These are phyloP conservation scores for Xanthorhoe designata DNA, from an alignment of 2,888 invertebrate genomes.

Conservation along the genomic window DNA sequence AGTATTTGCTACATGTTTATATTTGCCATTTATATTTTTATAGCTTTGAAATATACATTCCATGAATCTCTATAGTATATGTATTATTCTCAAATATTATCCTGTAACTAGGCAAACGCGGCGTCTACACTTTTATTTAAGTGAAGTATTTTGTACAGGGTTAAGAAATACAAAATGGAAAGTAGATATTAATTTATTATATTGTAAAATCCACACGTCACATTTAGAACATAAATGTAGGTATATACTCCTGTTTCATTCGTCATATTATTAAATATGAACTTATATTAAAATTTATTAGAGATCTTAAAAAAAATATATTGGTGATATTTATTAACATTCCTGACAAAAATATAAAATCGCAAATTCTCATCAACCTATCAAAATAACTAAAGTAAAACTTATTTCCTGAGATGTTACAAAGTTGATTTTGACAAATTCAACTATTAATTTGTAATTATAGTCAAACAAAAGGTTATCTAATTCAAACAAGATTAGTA, in stretches of 20 bases:
- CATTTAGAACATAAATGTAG: not conserved
- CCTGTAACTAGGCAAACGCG: too few relatives aligned
- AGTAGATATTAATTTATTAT: constrained; percentile 7
- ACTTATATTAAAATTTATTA: not conserved
- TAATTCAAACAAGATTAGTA: constrained; percentile 6
- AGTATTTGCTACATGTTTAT: constrained; percentile 14
- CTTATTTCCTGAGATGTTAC: not conserved
- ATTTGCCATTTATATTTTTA: constrained; percentile 33
- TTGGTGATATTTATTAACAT: not conserved
- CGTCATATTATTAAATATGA: not conserved
- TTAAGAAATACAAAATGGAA: constrained; percentile 1
- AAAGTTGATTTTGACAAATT: not conserved
- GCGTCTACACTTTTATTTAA: too few relatives aligned
- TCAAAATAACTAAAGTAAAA: too few relatives aligned
- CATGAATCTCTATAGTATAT: constrained; percentile 20
- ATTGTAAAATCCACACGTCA: constrained; percentile 20
- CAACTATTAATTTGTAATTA: not conserved
- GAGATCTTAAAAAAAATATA: constrained; percentile 3
- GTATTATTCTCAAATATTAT: not conserved
- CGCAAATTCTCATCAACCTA: not conserved
- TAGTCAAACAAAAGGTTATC: constrained; percentile 18
- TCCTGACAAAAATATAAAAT: too few relatives aligned
- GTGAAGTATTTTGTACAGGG: too few relatives aligned
- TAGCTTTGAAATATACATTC: constrained; percentile 44
- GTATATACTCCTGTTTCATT: not conserved